Conservation (phyloP, 2,113 vertebrate species). For the Gnathonemus echidnorhynchus region DNA sequence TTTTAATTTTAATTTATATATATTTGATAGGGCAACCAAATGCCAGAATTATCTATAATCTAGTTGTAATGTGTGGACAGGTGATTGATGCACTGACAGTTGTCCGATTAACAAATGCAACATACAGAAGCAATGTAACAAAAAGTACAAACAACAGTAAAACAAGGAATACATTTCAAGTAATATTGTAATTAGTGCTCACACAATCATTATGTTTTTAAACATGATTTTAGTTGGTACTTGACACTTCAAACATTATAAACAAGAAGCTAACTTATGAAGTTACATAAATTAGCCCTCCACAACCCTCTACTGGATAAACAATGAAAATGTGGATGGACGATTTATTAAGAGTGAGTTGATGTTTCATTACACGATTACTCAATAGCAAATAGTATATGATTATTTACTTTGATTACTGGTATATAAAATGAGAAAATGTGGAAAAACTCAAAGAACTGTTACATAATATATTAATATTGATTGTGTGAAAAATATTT, state of each 20-base stretch:
- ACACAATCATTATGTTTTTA: not conserved
- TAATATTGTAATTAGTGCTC: not conserved
- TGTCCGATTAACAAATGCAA: too few relatives aligned
- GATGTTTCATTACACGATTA: too few relatives aligned
- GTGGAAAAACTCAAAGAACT: not conserved
- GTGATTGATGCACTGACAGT: too few relatives aligned
- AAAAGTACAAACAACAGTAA: not conserved
- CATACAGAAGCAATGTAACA: too few relatives aligned
- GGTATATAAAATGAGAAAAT: not conserved
- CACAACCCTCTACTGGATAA: too few relatives aligned
- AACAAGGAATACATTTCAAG: not conserved
- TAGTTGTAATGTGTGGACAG: too few relatives aligned
- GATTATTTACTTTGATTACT: not conserved
- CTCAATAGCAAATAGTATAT: not conserved
- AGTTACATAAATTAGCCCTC: too few relatives aligned
- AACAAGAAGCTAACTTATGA: not conserved
- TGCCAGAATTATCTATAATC: too few relatives aligned
- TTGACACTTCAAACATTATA: not conserved
- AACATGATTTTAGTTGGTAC: not conserved
- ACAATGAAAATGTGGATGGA: too few relatives aligned
- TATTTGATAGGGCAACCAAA: too few relatives aligned
- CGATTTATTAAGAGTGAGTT: too few relatives aligned
- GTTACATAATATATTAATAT: not conserved
- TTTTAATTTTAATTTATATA: too few relatives aligned
- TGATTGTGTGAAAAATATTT: not conserved